Conservation (phyloP, 2,888 invertebrate species). For the Toxonevra muliebris region DNA sequence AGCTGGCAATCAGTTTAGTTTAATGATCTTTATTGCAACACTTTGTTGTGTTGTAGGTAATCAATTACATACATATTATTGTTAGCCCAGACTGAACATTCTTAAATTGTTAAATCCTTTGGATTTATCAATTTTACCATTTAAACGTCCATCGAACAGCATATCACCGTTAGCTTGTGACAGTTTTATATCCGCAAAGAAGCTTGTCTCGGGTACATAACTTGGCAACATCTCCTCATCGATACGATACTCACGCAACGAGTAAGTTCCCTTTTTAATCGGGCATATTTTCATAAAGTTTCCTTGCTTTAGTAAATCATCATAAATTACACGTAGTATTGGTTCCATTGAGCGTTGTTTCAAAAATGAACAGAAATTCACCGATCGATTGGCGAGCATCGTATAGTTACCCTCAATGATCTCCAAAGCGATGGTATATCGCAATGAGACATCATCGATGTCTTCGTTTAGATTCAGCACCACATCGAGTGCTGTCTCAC, state of each 20-base stretch:
- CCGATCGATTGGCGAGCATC: conserved; percentile 43
- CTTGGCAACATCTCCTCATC: conserved; percentile 59
- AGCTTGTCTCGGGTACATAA: conserved; percentile 55
- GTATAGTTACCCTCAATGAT: conserved; percentile 48
- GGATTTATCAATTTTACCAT: conserved; percentile 57
- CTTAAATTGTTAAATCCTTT: conserved; percentile 62
- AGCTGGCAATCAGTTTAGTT: background rate
- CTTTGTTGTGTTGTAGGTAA: background rate
- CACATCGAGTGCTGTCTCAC: conserved; percentile 43
- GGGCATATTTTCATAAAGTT: conserved; percentile 54
- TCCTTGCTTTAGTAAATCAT: conserved; percentile 53
- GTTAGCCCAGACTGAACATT: conserved; percentile 57
- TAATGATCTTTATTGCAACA: background rate
- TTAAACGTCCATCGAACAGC: conserved; percentile 48
- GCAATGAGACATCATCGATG: conserved; percentile 49
- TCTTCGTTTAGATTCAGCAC: conserved; percentile 46
- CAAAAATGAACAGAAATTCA: conserved; percentile 56
- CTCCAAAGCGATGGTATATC: conserved; percentile 46
- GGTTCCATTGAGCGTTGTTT: conserved; percentile 50
- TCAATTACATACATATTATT: background rate
- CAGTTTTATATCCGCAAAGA: conserved; percentile 45
- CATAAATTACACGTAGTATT: conserved; percentile 47
- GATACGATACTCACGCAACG: conserved; percentile 49
- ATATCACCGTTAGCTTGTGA: conserved; percentile 35
- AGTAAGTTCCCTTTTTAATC: conserved; percentile 50